Evolutionary conservation across 1,140 invertebrate genomes (phyloP).

Genomic region (Trichoplusia ni): DNA sequence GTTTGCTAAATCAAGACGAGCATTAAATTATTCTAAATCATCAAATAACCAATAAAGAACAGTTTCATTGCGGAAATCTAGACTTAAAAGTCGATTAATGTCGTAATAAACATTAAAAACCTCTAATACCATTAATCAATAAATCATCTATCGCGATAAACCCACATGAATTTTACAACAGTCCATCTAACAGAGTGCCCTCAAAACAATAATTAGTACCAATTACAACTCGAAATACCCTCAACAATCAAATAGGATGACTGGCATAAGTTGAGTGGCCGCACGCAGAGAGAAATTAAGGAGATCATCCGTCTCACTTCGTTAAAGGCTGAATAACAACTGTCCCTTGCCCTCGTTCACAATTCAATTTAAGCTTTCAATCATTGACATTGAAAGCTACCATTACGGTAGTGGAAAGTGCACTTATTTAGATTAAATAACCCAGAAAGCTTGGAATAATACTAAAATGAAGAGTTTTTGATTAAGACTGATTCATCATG

Average conservation of each 20-base stretch:
- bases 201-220: conserved; percentile 74
- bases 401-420: conserved; percentile 27
- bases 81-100: neutral
- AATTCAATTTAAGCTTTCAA: conserved; percentile 31
- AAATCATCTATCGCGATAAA: conserved; percentile 35
- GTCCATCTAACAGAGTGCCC: conserved; percentile 52
- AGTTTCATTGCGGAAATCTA: neutral
- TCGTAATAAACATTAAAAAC: neutral
- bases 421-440: conserved; percentile 19
- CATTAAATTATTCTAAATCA: too few relatives aligned
- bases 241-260: conserved; percentile 76
- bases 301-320: conserved; percentile 39
- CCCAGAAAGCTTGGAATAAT: too few relatives aligned
- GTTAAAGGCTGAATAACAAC: conserved; percentile 16
- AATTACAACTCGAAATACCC: conserved; percentile 69
- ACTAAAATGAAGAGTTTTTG: too few relatives aligned
- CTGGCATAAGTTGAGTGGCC: conserved; percentile 59
- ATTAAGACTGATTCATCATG: too few relatives aligned
- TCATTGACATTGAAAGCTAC: conserved; percentile 40
- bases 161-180: conserved; percentile 43
- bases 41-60: neutral
- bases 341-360: conserved; percentile 32
- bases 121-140: neutral
- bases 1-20: too few relatives aligned
- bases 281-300: conserved; percentile 64